Conservation (phyloP, 2,888 invertebrate species). For the Rhagium mordax region DNA sequence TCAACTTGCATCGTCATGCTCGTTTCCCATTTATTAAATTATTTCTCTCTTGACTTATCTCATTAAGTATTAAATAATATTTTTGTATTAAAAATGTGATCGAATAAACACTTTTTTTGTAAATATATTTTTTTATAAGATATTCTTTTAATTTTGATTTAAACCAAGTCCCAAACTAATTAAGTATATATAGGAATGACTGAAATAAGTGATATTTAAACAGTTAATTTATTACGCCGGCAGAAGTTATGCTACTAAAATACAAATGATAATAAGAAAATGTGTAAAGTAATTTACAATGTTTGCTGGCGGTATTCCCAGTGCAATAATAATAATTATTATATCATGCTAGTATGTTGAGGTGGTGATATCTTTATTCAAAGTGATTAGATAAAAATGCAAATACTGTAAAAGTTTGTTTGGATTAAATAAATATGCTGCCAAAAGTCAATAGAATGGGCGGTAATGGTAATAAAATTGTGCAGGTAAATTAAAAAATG, state of each 20-base stretch:
- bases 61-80: conserved; percentile 5
- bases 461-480: neutral
- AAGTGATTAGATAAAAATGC: neutral
- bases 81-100: conserved; percentile 22
- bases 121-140: conserved; percentile 29
- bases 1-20: neutral
- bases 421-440: neutral
- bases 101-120: conserved; percentile 29
- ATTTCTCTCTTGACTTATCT: neutral
- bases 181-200: no score
- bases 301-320: neutral
- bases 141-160: neutral
- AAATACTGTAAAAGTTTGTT: neutral
- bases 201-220: neutral
- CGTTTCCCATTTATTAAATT: neutral
- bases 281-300: neutral
- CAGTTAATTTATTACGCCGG: neutral
- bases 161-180: neutral
- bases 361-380: neutral
- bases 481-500: neutral
- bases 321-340: neutral
- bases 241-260: neutral
- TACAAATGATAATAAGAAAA: neutral
- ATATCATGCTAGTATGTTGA: neutral
- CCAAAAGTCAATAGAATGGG: neutral